Evolutionary conservation across 1,140 invertebrate genomes (phyloP).

Genomic region (Bradynema listronoti): DNA sequence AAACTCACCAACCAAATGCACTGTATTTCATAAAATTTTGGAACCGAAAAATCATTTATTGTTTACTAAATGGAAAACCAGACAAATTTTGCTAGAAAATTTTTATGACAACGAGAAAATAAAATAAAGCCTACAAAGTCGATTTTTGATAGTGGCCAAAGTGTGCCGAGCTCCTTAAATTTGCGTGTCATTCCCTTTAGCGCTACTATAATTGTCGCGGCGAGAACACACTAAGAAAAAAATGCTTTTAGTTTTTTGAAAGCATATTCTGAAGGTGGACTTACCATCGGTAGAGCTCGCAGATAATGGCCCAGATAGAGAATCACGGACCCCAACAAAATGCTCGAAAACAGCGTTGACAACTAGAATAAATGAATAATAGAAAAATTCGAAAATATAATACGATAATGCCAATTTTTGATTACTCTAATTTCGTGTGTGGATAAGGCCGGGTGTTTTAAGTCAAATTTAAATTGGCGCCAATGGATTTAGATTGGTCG

Average conservation of each 20-base stretch:
- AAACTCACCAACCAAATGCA: slow-evolving; percentile 49
- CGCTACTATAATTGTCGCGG: slow-evolving; percentile 43
- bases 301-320: slow-evolving; percentile 60
- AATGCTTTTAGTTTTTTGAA: slow-evolving; percentile 4
- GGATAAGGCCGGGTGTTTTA: too few species aligned
- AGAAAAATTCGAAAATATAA: slow-evolving; percentile 1
- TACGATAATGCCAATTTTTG: too few species aligned
- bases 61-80: neutral
- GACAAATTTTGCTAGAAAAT: neutral
- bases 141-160: slow-evolving; percentile 44
- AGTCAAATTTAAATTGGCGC: too few species aligned
- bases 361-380: slow-evolving; percentile 29
- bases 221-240: slow-evolving; percentile 36
- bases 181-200: slow-evolving; percentile 41
- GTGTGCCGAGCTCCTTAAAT: slow-evolving; percentile 35
- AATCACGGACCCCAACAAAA: slow-evolving; percentile 60
- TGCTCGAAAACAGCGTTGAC: slow-evolving; percentile 37
- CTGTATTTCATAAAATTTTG: slow-evolving; percentile 15
- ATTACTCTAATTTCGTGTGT: too few species aligned
- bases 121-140: slow-evolving; percentile 33
- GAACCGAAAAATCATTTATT: slow-evolving; percentile 3
- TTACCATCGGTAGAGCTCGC: slow-evolving; percentile 59
- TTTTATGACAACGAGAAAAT: slow-evolving; percentile 6
- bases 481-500: too few species aligned
- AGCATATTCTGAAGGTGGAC: neutral